phyloP scores from a whole-genome alignment of 1,140 invertebrate species.

The Pissodes strobi region DNA sequence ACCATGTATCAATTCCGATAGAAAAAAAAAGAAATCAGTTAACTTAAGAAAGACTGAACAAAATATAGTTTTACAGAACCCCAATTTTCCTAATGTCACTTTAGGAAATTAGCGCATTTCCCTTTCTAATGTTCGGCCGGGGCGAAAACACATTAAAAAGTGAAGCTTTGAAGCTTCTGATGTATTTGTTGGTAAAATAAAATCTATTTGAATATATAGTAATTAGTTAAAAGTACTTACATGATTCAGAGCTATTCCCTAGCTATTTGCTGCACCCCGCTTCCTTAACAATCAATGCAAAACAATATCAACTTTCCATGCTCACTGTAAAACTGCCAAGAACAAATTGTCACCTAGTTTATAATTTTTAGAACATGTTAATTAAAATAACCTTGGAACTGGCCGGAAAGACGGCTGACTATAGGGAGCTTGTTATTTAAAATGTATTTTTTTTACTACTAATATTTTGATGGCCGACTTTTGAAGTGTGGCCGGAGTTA shows the following conservation, averaged over 20 bases:
- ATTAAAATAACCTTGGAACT: neutral
- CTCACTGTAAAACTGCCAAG: neutral
- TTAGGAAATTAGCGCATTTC: too few species aligned
- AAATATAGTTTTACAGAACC: neutral
- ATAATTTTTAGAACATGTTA: neutral
- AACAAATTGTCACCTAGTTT: neutral
- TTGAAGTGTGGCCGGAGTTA: slow-evolving; percentile 1
- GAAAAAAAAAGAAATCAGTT: neutral
- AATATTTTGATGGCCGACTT: neutral
- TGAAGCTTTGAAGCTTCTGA: too few species aligned
- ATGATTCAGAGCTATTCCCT: too few species aligned
- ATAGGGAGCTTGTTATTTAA: slow-evolving; percentile 2
- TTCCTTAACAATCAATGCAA: too few species aligned
- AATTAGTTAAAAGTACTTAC: slow-evolving; percentile 5
- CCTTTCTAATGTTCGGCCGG: too few species aligned
- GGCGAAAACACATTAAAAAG: too few species aligned
- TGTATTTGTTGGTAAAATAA: too few species aligned
- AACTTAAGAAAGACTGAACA: neutral
- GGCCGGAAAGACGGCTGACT: neutral
- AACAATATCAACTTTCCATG: too few species aligned
- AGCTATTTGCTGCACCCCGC: too few species aligned
- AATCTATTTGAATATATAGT: neutral
- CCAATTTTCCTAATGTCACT: neutral
- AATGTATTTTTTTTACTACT: neutral
- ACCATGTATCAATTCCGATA: neutral